phyloP scores from a whole-genome alignment of 2,888 invertebrate species.

The Catonia carolina region DNA sequence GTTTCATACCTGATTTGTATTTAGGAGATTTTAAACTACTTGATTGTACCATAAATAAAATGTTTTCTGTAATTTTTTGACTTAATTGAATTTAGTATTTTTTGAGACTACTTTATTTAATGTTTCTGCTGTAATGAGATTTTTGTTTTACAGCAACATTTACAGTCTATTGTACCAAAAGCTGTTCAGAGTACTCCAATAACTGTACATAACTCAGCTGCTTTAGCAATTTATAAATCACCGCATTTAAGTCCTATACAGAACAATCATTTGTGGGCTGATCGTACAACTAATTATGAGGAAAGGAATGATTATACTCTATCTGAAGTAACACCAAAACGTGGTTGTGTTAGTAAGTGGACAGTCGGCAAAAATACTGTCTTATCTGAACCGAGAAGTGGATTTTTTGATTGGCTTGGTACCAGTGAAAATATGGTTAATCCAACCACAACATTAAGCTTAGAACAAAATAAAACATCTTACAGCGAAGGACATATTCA shows the following conservation, averaged over 20 bases:
- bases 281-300: neutral
- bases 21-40: too few relatives aligned
- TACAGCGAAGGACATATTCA: neutral
- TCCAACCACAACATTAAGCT: constrained; percentile 1
- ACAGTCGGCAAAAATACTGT: constrained; percentile 46
- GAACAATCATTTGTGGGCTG: neutral
- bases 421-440: neutral
- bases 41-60: too few relatives aligned
- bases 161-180: constrained; percentile 17
- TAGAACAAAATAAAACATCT: constrained; percentile 14
- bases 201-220: neutral
- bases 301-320: neutral
- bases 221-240: neutral
- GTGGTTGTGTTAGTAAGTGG: constrained; percentile 59
- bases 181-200: constrained; percentile 1
- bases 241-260: constrained; percentile 21
- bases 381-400: constrained; percentile 41
- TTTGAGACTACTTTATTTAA: too few relatives aligned
- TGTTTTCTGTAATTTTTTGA: too few relatives aligned
- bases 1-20: too few relatives aligned
- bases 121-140: too few relatives aligned
- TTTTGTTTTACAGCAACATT: constrained; percentile 24
- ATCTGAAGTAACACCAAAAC: neutral
- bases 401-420: constrained; percentile 42
- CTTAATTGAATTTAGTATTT: too few relatives aligned